Percentiles rank a stretch among this genome's conserved stretches.
Evolutionary conservation across 2,888 invertebrate genomes (phyloP).

Genomic region (Falcaria lacertinaria): DNA sequence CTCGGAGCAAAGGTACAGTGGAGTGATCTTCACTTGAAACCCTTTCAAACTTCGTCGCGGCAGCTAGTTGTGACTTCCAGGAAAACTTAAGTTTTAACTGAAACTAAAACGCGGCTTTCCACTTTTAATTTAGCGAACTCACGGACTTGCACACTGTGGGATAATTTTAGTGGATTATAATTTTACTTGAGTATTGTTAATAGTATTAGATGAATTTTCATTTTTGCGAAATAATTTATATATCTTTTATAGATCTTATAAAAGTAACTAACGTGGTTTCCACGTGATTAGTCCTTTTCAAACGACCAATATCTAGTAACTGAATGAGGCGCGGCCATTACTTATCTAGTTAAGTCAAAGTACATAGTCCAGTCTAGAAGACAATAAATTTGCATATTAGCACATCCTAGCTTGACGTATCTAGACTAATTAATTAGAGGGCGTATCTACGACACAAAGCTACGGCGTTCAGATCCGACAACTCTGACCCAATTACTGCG

Average conservation of each 20-base stretch:
- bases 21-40: slow-evolving; percentile 30
- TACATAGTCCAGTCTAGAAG: background rate
- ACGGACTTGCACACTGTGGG: background rate
- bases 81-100: slow-evolving; percentile 25
- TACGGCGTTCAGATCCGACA: slow-evolving; percentile 20
- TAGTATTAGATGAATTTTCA: no score
- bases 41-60: slow-evolving; percentile 33
- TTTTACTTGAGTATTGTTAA: no score
- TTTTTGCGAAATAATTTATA: no score
- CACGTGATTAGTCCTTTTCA: no score
- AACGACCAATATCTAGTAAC: slow-evolving; percentile 1
- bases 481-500: slow-evolving; percentile 39
- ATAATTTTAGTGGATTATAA: slow-evolving; percentile 1
- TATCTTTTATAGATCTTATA: no score
- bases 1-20: slow-evolving; percentile 20
- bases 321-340: no score
- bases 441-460: background rate
- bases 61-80: slow-evolving; percentile 25
- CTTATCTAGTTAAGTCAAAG: background rate
- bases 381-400: background rate
- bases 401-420: background rate
- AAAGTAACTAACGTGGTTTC: no score
- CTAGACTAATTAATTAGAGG: background rate
- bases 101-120: slow-evolving; percentile 16
- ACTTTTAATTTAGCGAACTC: slow-evolving; percentile 14